These are phyloP conservation scores for Melikaiella ostensackeni DNA, from an alignment of 2,888 invertebrate species.

Conservation along the genomic window DNA sequence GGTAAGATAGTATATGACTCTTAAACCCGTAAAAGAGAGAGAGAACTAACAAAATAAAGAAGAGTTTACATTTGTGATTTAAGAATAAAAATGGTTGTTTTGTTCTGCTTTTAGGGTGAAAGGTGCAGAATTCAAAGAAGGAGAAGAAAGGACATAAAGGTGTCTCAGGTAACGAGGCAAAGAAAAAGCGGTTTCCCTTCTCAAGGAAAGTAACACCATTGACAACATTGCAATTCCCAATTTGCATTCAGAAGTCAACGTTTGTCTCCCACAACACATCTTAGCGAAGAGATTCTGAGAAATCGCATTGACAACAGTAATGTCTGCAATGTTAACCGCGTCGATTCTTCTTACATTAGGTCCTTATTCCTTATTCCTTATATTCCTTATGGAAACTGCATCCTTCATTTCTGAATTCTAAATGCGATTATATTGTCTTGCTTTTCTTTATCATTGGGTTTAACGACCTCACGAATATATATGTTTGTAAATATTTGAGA, in stretches of 20 bases:
- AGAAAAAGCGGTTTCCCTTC: constrained; percentile 41
- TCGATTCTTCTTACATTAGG: constrained; percentile 21
- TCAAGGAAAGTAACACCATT: constrained; percentile 14
- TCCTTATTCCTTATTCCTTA: constrained; percentile 14
- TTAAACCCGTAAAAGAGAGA: too few relatives aligned
- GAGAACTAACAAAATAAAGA: too few relatives aligned
- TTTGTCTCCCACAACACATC: constrained; percentile 25
- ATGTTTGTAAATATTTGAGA: background rate
- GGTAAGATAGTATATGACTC: too few relatives aligned
- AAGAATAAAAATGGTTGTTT: background rate
- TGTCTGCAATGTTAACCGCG: constrained; percentile 36
- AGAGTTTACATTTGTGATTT: background rate
- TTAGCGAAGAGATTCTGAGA: constrained; percentile 24
- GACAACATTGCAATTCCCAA: constrained; percentile 31
- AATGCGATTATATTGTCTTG: constrained; percentile 12
- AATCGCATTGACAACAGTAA: constrained; percentile 34
- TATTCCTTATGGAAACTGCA: constrained; percentile 7
- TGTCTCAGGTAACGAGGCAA: constrained; percentile 66
- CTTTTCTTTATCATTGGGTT: background rate
- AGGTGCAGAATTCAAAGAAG: background rate
- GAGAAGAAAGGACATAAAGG: constrained; percentile 75
- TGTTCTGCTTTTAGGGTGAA: background rate
- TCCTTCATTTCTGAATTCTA: constrained; percentile 26
- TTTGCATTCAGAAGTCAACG: constrained; percentile 37
- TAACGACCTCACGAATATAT: background rate